Evolutionary conservation across 2,113 vertebrate genomes (phyloP).

Genomic region (Tautogolabrus adspersus): DNA sequence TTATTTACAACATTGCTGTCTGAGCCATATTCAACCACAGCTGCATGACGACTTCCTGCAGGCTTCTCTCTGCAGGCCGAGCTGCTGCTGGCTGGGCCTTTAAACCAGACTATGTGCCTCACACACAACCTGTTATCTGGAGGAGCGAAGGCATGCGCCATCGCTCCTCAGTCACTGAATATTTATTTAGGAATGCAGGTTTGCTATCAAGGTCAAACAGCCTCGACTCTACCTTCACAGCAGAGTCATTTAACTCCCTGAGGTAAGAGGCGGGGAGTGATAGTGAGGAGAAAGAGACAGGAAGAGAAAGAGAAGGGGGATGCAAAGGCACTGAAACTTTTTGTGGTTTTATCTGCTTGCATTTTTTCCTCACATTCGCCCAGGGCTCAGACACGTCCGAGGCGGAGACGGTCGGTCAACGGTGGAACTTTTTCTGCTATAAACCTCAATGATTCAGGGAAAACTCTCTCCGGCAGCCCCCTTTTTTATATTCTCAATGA

Average conservation of each 20-base stretch:
- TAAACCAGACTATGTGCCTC: constrained; percentile 28
- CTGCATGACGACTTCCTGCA: not conserved
- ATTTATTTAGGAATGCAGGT: constrained; percentile 67
- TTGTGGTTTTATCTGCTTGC: constrained; percentile 35
- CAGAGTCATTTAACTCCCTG: constrained; percentile 59
- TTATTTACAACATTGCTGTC: not conserved
- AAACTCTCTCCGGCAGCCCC: not conserved
- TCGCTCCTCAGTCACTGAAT: constrained; percentile 62
- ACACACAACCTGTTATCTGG: constrained; percentile 65
- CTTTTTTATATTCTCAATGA: not conserved
- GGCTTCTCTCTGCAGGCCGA: not conserved
- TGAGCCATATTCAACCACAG: too few relatives aligned
- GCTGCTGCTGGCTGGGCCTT: not conserved
- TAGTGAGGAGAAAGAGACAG: constrained; percentile 33
- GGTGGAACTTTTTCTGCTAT: constrained; percentile 2
- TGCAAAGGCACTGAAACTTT: constrained; percentile 43
- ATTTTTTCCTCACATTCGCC: constrained; percentile 13
- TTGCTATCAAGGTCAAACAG: constrained; percentile 75
- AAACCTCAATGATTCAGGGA: not conserved
- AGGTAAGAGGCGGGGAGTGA: constrained; percentile 32
- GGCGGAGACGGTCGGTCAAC: not conserved
- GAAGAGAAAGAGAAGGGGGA: constrained; percentile 30
- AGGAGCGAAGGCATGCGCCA: constrained; percentile 34
- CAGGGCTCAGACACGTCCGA: not conserved
- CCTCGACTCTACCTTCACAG: constrained; percentile 47